Evolutionary conservation across 1,140 invertebrate genomes (phyloP).

Genomic region (Bathynomus jamesi): DNA sequence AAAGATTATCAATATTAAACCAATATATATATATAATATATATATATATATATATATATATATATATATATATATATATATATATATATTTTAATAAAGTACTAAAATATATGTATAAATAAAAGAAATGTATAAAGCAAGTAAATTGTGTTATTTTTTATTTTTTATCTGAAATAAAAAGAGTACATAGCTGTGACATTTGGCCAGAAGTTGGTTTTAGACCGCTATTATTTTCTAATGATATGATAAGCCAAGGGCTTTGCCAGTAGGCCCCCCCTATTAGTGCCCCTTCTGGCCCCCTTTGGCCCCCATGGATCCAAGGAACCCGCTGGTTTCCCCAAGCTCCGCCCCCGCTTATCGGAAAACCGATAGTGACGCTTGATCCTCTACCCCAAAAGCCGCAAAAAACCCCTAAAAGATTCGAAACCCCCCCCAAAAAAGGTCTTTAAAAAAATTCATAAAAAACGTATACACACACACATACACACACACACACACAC

Average conservation of each 20-base stretch:
- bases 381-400: neutral
- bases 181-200: neutral
- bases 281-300: neutral
- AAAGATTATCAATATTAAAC: neutral
- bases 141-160: neutral
- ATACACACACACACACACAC: neutral
- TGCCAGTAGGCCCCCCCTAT: neutral
- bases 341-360: neutral
- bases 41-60: conserved; percentile 4
- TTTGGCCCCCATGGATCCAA: neutral
- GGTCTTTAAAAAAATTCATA: neutral
- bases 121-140: neutral
- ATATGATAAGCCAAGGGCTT: conserved; percentile 9
- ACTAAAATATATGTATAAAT: neutral
- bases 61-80: conserved; percentile 13
- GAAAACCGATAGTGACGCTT: neutral
- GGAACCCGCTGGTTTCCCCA: neutral
- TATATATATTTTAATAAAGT: neutral
- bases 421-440: neutral
- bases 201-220: conserved; percentile 4
- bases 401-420: neutral
- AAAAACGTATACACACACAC: neutral
- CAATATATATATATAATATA: neutral
- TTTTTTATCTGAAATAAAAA: neutral
- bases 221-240: neutral